These are phyloP conservation scores for Asarcornis scutulata DNA, from an alignment of 2,113 vertebrate species.

Conservation along the genomic window DNA sequence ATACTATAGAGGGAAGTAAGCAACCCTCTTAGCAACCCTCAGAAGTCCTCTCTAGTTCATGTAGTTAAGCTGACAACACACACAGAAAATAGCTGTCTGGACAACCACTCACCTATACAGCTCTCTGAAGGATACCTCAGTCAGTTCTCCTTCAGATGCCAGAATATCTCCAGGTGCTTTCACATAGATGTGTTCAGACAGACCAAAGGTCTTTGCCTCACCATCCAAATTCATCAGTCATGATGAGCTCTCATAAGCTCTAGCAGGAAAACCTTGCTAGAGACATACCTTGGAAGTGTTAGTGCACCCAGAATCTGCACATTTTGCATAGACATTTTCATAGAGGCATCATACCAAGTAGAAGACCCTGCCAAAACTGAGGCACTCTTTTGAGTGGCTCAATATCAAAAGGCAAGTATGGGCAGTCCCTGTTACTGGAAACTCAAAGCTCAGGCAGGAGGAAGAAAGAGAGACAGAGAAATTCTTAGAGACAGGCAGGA, in stretches of 20 bases:
- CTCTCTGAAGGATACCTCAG: not conserved
- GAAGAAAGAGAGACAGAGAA: not conserved
- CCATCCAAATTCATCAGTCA: not conserved
- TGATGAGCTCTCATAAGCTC: not conserved
- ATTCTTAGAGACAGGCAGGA: not conserved
- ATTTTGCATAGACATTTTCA: not conserved
- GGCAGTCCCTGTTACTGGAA: not conserved
- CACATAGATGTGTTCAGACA: not conserved
- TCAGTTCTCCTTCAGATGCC: not conserved
- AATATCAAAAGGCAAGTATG: not conserved
- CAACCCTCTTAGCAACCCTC: not conserved
- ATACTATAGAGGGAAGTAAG: not conserved
- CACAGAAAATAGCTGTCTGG: not conserved
- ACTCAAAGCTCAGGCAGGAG: not conserved
- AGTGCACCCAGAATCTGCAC: rapidly evolving
- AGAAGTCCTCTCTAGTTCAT: not conserved
- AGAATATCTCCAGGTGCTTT: not conserved
- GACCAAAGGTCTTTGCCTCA: not conserved
- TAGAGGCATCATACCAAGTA: not conserved
- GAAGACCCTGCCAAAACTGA: not conserved
- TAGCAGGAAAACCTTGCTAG: not conserved
- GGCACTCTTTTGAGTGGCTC: not conserved
- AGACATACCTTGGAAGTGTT: rapidly evolving
- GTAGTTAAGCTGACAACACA: not conserved
- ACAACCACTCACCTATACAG: not conserved